phyloP scores from a whole-genome alignment of 1,140 invertebrate species.

The Aleiodes sp. region DNA sequence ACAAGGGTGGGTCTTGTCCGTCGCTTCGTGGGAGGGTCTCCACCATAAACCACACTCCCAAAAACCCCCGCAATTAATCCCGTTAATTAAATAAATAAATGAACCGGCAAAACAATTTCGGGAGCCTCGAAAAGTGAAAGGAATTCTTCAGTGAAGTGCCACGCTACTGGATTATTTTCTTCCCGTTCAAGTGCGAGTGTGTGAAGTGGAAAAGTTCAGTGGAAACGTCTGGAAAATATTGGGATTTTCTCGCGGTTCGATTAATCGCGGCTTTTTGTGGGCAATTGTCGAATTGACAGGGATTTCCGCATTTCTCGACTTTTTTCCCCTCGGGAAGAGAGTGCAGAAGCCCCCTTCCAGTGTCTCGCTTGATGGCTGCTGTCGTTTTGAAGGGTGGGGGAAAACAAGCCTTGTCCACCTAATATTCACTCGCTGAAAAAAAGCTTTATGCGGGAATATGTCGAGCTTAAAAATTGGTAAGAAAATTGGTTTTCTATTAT shows the following conservation, averaged over 20 bases:
- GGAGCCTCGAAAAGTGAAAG: too few species aligned
- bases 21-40: conserved; percentile 36
- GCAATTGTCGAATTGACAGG: conserved; percentile 41
- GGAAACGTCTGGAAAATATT: not conserved
- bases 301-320: conserved; percentile 23
- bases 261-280: too few species aligned
- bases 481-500: conserved; percentile 42
- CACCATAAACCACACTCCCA: not conserved
- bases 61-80: not conserved
- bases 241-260: not conserved
- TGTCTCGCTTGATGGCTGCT: conserved; percentile 60
- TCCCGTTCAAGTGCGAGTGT: not conserved
- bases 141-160: too few species aligned
- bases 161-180: too few species aligned
- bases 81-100: too few species aligned
- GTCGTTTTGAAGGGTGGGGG: conserved; percentile 49
- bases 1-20: conserved; percentile 36
- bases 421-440: conserved; percentile 48
- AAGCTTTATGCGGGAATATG: conserved; percentile 69
- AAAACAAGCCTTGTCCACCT: conserved; percentile 56
- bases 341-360: conserved; percentile 41
- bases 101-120: too few species aligned
- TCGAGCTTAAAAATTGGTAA: conserved; percentile 75
- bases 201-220: not conserved
- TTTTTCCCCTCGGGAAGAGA: conserved; percentile 26